These are phyloP conservation scores for Xyrauchen texanus DNA, from an alignment of 2,113 vertebrate genomes.

Conservation along the genomic window DNA sequence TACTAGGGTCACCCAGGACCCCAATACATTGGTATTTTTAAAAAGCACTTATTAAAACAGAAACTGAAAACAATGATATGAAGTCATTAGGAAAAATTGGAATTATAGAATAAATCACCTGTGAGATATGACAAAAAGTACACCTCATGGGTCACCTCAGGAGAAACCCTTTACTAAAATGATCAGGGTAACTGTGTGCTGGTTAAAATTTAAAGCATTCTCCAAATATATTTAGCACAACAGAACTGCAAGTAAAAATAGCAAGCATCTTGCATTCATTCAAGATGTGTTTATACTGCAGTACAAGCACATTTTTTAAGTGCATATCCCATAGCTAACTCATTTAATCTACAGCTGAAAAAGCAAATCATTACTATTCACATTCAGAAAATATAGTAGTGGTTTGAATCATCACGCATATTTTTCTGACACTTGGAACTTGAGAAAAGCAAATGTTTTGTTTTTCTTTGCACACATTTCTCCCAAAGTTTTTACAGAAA, in stretches of 20 bases:
- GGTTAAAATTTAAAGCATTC: slow-evolving; percentile 10
- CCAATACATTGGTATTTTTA: too few species aligned
- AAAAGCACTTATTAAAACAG: too few species aligned
- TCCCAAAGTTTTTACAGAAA: slow-evolving; percentile 11
- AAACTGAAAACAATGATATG: too few species aligned
- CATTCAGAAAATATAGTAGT: slow-evolving; percentile 31
- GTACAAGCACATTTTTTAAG: slow-evolving; percentile 32
- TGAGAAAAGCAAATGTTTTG: slow-evolving; percentile 62
- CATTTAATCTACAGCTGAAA: slow-evolving; percentile 19
- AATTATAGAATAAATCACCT: too few species aligned
- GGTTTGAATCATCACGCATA: slow-evolving; percentile 48
- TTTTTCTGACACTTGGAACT: slow-evolving; percentile 63
- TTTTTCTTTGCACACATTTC: slow-evolving; percentile 60
- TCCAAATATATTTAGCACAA: slow-evolving; percentile 8
- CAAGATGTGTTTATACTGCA: slow-evolving; percentile 4
- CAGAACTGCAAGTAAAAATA: slow-evolving; percentile 21
- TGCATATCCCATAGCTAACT: slow-evolving; percentile 23
- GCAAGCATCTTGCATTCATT: slow-evolving; percentile 33
- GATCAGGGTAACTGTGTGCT: neutral
- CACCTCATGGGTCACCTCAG: too few species aligned
- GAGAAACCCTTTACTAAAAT: neutral
- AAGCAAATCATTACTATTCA: slow-evolving; percentile 51
- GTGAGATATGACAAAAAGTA: too few species aligned
- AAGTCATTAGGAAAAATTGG: too few species aligned
- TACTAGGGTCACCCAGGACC: too few species aligned